Evolutionary conservation across 1,140 invertebrate genomes (phyloP), one percentile per base, ranked within the genome.

Genomic region (Nebria ingens): DNA sequence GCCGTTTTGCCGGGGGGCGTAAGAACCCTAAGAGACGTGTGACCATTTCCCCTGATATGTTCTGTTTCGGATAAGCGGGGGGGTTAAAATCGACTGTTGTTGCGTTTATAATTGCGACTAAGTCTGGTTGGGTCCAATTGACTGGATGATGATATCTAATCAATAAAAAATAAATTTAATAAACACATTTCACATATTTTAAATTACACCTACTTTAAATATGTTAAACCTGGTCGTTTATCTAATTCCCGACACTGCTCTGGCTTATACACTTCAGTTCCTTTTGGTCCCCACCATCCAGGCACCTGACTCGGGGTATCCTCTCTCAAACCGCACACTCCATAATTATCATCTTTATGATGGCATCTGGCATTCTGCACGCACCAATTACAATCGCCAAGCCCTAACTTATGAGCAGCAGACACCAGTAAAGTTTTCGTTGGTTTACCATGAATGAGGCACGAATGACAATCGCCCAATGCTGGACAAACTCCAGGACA

Each of bases 281-380:
- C 91, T 53, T 85, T 84, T 0, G 81, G 70, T 0, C 89, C 89
- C 93, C 91, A 95, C 91, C 91, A 94, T 1, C 90, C 90, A 1
- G 84, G 79, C 57, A 85, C 81, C 63, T 87, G 85, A 1, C 84
- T 85, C 1, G 80, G 79, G 15, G 85, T 88, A 61, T 88, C 87
- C 64, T 89, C 87, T 53, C 76, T 72, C 34, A 78, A 62, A 0
- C 86, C 87, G 64, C 87, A 91, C 2, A 87, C 84, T 0, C 87
- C 87, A 61, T 86, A 89, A 68, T 86, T 90, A 70, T 90, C 87
- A 65, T 91, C 85, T 63, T 85, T 85, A 61, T 87, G 85, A 69
- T 92, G 89, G 68, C 92, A 94, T n/a, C 83, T 76, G 0, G 89
- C 89, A 65, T 92, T 92, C 67, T 94, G 90, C 0, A 94, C 91